phyloP scores from a whole-genome alignment of 37 sponge, comb jelly and placozoan species.

The Agelas oroides region DNA sequence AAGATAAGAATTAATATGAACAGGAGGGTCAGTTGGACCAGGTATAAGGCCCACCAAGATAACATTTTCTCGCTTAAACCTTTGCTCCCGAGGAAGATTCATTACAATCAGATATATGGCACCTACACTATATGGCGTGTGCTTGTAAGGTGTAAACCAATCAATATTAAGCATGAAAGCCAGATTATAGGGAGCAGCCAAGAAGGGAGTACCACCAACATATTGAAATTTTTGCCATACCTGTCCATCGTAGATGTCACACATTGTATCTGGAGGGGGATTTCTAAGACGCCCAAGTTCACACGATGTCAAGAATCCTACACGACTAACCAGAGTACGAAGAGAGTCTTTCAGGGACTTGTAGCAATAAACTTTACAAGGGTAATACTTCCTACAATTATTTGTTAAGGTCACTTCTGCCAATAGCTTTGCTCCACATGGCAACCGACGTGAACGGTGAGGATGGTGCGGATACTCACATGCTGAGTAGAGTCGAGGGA shows the following conservation, averaged over 20 bases:
- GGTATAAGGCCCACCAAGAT: slow-evolving; percentile 36
- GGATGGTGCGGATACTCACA: too few relatives aligned
- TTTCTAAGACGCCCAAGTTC: slow-evolving; percentile 1
- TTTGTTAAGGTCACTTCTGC: too few relatives aligned
- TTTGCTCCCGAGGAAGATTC: slow-evolving; percentile 28
- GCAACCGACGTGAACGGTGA: too few relatives aligned
- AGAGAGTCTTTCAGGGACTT: slow-evolving; percentile 17
- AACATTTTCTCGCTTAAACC: slow-evolving; percentile 30
- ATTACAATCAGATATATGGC: slow-evolving; percentile 26
- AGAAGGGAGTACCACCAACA: not conserved
- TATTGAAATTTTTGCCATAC: slow-evolving; percentile 35
- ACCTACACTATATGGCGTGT: slow-evolving; percentile 26
- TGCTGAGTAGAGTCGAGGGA: too few relatives aligned
- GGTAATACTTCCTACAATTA: not conserved
- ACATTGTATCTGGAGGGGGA: not conserved
- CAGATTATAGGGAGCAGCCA: not conserved
- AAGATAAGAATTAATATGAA: slow-evolving; percentile 16
- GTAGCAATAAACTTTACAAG: slow-evolving; percentile 34
- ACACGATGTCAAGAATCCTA: slow-evolving; percentile 25
- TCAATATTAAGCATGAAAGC: slow-evolving; percentile 36
- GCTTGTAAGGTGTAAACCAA: slow-evolving; percentile 56
- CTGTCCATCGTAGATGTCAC: slow-evolving; percentile 48
- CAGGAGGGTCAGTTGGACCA: slow-evolving; percentile 30
- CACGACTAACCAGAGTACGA: slow-evolving; percentile 17
- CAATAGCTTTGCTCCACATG: too few relatives aligned